Percentiles rank a stretch among this genome's conserved stretches.
Conservation (phyloP, 2,888 invertebrate species). For the Mechanitis mazaeus region DNA sequence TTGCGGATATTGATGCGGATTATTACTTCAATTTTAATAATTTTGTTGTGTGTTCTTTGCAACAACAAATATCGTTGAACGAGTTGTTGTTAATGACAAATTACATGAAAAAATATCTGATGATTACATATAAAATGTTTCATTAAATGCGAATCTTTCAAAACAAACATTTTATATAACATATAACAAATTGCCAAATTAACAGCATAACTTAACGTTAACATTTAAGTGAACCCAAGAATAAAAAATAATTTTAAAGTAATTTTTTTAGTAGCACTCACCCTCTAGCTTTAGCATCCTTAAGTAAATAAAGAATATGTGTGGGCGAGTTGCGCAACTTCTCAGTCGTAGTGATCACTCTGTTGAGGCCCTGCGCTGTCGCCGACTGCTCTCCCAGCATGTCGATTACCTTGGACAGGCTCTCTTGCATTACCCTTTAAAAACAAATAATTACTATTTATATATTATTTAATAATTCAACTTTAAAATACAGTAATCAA, state of each 20-base stretch:
- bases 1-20: conserved; percentile 24
- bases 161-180: not conserved
- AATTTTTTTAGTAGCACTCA: conserved; percentile 33
- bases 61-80: not conserved
- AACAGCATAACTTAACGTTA: not conserved
- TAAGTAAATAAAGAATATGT: conserved; percentile 70
- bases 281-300: conserved; percentile 45
- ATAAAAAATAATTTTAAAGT: too few species aligned
- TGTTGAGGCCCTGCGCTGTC: conserved; percentile 82
- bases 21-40: not conserved
- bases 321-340: conserved; percentile 65
- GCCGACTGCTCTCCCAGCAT: conserved; percentile 84
- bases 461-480: not conserved
- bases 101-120: too few species aligned
- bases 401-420: conserved; percentile 78
- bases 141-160: too few species aligned
- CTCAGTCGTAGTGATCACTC: conserved; percentile 83
- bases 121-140: too few species aligned
- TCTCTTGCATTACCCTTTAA: conserved; percentile 45
- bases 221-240: too few species aligned
- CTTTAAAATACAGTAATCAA: too few species aligned
- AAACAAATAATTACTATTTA: conserved; percentile 5
- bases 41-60: not conserved
- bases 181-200: not conserved
- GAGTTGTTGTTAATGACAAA: not conserved